A percentile compares a stretch with the other conserved stretches of the same genome.
Evolutionary conservation across 2,888 invertebrate species (phyloP).

Genomic region (Patella pellucida): DNA sequence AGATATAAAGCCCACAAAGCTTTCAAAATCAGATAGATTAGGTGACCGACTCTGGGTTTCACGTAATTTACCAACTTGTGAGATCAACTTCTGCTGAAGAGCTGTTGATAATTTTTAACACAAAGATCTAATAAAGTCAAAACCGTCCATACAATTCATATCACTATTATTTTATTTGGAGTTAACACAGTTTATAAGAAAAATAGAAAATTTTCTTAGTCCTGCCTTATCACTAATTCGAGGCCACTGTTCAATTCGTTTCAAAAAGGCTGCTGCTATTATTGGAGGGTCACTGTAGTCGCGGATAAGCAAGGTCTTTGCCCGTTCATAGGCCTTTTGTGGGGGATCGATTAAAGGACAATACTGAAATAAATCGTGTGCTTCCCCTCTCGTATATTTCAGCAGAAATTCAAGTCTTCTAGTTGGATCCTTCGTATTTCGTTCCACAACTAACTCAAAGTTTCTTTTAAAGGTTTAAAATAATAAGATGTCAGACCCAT

Average conservation of each 20-base stretch:
- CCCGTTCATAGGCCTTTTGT: neutral
- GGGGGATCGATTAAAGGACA: slow-evolving; percentile 6
- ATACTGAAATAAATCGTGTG: neutral
- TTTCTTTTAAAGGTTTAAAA: neutral
- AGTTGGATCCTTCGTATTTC: neutral
- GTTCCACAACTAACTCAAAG: neutral
- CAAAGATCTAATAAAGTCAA: neutral
- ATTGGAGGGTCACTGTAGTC: neutral
- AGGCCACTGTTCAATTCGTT: neutral
- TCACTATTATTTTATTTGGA: neutral
- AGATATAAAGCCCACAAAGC: neutral
- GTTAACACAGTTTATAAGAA: neutral
- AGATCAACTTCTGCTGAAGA: neutral
- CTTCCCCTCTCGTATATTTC: slow-evolving; percentile 4
- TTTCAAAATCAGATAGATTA: neutral
- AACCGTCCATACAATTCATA: neutral
- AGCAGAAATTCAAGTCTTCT: slow-evolving; percentile 6
- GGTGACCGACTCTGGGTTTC: neutral
- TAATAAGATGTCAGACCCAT: neutral
- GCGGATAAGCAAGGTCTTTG: neutral
- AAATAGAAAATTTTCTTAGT: neutral
- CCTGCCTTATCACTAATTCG: neutral
- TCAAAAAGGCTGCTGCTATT: slow-evolving; percentile 5
- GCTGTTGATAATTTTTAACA: neutral
- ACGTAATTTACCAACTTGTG: neutral